These are phyloP conservation scores for Rhinichthys osculus DNA, from an alignment of 2,797 vertebrate species.

Conservation along the genomic window DNA sequence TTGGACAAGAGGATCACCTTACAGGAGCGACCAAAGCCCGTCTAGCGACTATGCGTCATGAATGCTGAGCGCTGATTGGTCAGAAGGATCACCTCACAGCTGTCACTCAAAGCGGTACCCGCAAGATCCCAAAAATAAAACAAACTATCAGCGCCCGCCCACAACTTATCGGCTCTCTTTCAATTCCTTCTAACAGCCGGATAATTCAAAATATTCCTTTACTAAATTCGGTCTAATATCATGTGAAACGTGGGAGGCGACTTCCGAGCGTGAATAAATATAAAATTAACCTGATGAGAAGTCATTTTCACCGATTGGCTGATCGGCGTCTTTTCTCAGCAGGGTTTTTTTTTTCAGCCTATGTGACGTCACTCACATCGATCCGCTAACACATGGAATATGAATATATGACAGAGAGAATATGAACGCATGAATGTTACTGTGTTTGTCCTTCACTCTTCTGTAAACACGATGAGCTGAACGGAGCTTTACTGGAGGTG, in stretches of 20 bases:
- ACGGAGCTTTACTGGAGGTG: slow-evolving; percentile 16
- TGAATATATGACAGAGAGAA: slow-evolving; percentile 27
- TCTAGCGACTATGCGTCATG: no score
- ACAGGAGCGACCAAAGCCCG: slow-evolving; percentile 45
- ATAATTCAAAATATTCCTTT: not conserved
- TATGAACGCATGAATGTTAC: not conserved
- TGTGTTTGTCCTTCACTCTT: slow-evolving; percentile 3
- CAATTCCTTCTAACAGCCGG: no score
- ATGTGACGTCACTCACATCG: slow-evolving; percentile 18
- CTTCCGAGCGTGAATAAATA: not conserved
- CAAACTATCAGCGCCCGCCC: slow-evolving; percentile 29
- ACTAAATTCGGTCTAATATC: not conserved
- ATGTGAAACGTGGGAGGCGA: not conserved
- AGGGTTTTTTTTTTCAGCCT: not conserved
- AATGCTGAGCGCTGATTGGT: slow-evolving; percentile 31
- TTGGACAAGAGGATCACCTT: slow-evolving; percentile 78
- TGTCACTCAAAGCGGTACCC: slow-evolving; percentile 23
- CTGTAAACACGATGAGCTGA: slow-evolving; percentile 15
- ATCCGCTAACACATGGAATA: not conserved
- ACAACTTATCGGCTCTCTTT: slow-evolving; percentile 5
- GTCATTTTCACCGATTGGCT: slow-evolving; percentile 46
- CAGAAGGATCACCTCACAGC: slow-evolving; percentile 1
- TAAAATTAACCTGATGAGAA: not conserved
- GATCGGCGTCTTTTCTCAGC: not conserved
- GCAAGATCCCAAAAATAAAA: not conserved